These are phyloP conservation scores for Cerastoderma edule DNA, from an alignment of 2,888 invertebrate genomes.

Conservation along the genomic window DNA sequence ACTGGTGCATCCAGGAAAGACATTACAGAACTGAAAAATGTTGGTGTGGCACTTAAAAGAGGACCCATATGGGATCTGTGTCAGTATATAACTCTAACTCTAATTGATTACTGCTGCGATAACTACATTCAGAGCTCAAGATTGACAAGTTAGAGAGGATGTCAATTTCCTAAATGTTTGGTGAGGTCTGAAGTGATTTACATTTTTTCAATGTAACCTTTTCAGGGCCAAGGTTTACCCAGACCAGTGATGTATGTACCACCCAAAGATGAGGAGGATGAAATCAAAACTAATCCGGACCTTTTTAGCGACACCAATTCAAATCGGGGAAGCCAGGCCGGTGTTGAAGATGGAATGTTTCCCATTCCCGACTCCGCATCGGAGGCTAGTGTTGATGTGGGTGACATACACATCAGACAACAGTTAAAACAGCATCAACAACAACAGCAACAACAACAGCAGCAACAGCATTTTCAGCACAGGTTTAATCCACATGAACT, in stretches of 20 bases:
- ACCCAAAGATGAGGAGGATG: slow-evolving; percentile 69
- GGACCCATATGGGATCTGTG: too few species aligned
- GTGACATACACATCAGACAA: slow-evolving; percentile 25
- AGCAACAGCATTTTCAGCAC: slow-evolving; percentile 37
- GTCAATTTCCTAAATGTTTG: too few species aligned
- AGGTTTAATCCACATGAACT: slow-evolving; percentile 55
- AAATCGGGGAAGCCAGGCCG: slow-evolving; percentile 65
- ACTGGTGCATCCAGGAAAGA: too few species aligned
- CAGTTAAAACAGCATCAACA: slow-evolving; percentile 35
- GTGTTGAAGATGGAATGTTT: slow-evolving; percentile 65
- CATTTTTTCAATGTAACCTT: too few species aligned
- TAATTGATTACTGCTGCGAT: too few species aligned
- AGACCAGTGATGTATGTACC: slow-evolving; percentile 72
- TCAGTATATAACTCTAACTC: too few species aligned
- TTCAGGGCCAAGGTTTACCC: slow-evolving; percentile 57
- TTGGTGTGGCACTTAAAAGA: too few species aligned
- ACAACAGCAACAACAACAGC: slow-evolving; percentile 22
- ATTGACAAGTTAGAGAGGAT: too few species aligned
- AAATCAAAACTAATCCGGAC: slow-evolving; percentile 75
- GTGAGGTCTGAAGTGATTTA: too few species aligned
- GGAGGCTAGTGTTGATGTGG: slow-evolving; percentile 63
- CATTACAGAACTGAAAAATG: too few species aligned
- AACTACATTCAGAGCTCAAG: too few species aligned
- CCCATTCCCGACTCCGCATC: slow-evolving; percentile 70
- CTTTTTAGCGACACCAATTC: slow-evolving; percentile 78